phyloP scores from a whole-genome alignment of 2,797 vertebrate genomes.

The Limosa lapponica region DNA sequence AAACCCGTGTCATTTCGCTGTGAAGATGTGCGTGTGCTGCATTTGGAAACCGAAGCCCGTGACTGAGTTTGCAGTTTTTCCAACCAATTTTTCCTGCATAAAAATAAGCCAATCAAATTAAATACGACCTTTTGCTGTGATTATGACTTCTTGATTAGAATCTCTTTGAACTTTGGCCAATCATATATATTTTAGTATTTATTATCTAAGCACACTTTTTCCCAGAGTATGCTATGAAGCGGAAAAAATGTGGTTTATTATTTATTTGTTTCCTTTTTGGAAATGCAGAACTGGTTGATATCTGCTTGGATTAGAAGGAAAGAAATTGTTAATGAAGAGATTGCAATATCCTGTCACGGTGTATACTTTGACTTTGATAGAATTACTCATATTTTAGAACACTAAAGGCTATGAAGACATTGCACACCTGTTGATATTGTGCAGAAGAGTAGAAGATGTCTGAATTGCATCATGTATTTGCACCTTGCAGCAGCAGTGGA shows the following conservation, averaged over 20 bases:
- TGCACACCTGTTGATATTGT: background rate
- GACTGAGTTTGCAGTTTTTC: conserved; percentile 9
- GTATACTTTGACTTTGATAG: background rate
- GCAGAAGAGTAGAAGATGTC: background rate
- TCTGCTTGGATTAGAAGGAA: background rate
- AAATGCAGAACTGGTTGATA: background rate
- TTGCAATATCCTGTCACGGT: background rate
- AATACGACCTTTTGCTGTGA: conserved; percentile 37
- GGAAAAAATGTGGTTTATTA: background rate
- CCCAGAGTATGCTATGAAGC: background rate
- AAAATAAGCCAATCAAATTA: conserved; percentile 55
- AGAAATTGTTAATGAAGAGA: background rate
- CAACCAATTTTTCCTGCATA: conserved; percentile 9
- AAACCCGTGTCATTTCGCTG: background rate
- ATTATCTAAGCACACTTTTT: background rate
- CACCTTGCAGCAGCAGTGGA: background rate
- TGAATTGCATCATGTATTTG: background rate
- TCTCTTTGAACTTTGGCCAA: conserved; percentile 36
- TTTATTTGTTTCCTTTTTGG: background rate
- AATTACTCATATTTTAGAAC: background rate
- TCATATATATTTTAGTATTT: conserved; percentile 25
- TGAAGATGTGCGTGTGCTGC: background rate
- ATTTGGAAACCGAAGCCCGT: conserved; percentile 1
- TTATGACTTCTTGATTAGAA: conserved; percentile 48
- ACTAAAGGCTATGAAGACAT: background rate